A percentile compares a stretch with the other conserved stretches of the same genome.
phyloP scores from a whole-genome alignment of 2,888 invertebrate genomes.

The Meghimatium bilineatum region DNA sequence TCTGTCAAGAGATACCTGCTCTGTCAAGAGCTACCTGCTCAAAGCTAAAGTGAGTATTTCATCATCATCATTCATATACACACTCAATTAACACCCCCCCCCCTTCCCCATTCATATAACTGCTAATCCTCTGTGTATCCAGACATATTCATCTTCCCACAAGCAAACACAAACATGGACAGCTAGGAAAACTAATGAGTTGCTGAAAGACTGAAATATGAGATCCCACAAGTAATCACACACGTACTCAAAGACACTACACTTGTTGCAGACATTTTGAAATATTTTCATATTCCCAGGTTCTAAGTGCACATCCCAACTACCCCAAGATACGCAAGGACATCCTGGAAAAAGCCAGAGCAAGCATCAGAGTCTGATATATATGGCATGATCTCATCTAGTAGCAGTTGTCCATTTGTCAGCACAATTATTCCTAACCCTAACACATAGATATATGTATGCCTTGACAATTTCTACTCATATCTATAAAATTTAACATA shows the following conservation, averaged over 20 bases:
- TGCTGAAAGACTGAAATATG: too few species aligned
- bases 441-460: background rate
- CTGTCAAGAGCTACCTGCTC: too few species aligned
- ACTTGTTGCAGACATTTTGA: background rate
- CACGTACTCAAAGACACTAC: background rate
- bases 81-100: too few species aligned
- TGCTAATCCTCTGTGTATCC: background rate
- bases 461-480: too few species aligned
- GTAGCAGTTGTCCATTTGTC: background rate
- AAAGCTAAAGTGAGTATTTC: too few species aligned
- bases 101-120: too few species aligned
- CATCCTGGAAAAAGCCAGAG: slow-evolving; percentile 88
- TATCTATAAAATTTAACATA: too few species aligned
- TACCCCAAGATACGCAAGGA: slow-evolving; percentile 95
- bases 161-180: background rate
- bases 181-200: too few species aligned
- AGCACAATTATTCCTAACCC: background rate
- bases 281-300: slow-evolving; percentile 77
- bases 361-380: slow-evolving; percentile 75
- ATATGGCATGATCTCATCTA: background rate
- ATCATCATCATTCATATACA: too few species aligned
- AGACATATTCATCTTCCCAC: background rate
- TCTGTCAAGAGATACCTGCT: too few species aligned
- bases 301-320: slow-evolving; percentile 88
- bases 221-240: too few species aligned